Conservation (phyloP, 2,113 vertebrate species). For the Blennius ocellaris region DNA sequence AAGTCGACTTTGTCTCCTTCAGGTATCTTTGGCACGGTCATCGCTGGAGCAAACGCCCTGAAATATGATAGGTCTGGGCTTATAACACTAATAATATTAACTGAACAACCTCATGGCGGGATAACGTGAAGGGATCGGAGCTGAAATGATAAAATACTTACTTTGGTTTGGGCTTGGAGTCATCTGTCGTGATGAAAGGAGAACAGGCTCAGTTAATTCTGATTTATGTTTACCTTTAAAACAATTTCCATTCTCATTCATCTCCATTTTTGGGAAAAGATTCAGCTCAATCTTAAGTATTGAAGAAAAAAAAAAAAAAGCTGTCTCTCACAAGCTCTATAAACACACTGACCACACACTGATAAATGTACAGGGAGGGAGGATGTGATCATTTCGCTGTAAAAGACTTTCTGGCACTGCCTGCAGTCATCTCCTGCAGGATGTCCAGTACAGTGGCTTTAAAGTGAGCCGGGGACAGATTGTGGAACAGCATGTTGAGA, state of each 20-base stretch:
- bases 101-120: background rate
- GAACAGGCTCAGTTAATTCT: background rate
- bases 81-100: background rate
- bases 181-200: slow-evolving; percentile 59
- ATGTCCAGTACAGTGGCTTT: background rate
- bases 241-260: background rate
- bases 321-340: background rate
- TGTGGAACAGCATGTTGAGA: slow-evolving; percentile 6
- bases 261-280: background rate
- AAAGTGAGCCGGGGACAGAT: slow-evolving; percentile 15
- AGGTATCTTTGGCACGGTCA: slow-evolving; percentile 78
- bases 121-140: background rate
- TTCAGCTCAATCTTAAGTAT: too few relatives aligned
- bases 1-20: slow-evolving; percentile 84
- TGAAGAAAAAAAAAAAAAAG: too few relatives aligned
- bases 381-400: background rate
- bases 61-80: slow-evolving; percentile 12
- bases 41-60: slow-evolving; percentile 70
- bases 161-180: slow-evolving; percentile 80
- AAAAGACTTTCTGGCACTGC: background rate
- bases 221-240: background rate
- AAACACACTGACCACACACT: background rate
- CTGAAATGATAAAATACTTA: slow-evolving; percentile 54
- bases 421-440: background rate
- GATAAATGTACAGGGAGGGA: background rate